Evolutionary conservation across 2,888 invertebrate species (phyloP).

Genomic region (Chloromyia formosa): DNA sequence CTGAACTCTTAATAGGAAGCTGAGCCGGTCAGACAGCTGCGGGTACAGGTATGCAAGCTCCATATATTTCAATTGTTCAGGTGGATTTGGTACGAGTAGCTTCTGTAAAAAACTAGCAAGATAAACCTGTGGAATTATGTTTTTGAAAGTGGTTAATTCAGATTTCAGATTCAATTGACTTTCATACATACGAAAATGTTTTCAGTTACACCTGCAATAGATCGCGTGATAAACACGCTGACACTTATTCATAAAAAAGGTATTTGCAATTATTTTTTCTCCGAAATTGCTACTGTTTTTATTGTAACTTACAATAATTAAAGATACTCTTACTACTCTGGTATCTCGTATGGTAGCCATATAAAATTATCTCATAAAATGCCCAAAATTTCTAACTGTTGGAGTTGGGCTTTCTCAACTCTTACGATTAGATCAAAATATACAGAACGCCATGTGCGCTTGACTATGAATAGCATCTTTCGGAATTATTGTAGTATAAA

Average conservation of each 20-base stretch:
- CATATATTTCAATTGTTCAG: constrained; percentile 18
- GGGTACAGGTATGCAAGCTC: background rate
- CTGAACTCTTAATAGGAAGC: constrained; percentile 26
- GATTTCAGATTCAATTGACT: constrained; percentile 5
- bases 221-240: background rate
- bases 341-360: no score
- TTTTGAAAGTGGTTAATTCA: constrained; percentile 20
- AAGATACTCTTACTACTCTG: no score
- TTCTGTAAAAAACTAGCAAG: background rate
- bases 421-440: no score
- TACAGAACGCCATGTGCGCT: no score
- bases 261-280: background rate
- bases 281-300: background rate
- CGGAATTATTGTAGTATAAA: no score
- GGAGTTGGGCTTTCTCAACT: no score
- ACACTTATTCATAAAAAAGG: background rate
- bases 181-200: background rate
- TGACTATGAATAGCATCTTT: no score
- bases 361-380: no score
- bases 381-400: no score
- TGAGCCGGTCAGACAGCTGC: no score
- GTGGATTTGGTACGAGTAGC: background rate
- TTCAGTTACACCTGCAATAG: background rate
- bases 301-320: background rate
- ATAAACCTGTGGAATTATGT: constrained; percentile 7